These are phyloP conservation scores for Umimayanthus kanabou DNA, from an alignment of 92 coral and sea anemone species.

Conservation along the genomic window DNA sequence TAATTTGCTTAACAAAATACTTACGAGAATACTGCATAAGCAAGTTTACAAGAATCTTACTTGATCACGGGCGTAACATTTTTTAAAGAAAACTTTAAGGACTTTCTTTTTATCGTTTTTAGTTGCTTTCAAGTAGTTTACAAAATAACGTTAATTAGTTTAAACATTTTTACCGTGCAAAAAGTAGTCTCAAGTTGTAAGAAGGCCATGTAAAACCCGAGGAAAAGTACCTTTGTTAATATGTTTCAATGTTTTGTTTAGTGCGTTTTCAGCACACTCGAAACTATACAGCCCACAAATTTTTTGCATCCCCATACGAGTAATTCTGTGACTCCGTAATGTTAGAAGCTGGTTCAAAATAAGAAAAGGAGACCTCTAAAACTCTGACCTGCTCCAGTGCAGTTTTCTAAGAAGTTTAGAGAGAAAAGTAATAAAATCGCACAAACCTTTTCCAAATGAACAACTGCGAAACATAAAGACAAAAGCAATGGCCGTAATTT, in stretches of 20 bases:
- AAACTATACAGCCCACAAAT: neutral
- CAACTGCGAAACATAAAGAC: neutral
- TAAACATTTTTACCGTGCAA: neutral
- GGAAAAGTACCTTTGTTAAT: neutral
- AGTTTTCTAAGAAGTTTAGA: neutral
- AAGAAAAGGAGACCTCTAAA: neutral
- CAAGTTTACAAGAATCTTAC: neutral
- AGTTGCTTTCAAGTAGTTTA: neutral
- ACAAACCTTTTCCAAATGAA: slow-evolving; percentile 40
- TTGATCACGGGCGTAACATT: neutral
- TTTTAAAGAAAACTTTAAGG: neutral
- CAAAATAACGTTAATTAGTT: neutral
- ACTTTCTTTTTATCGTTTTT: neutral
- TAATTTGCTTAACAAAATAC: slow-evolving; percentile 17
- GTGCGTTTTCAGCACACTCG: neutral
- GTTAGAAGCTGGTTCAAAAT: neutral
- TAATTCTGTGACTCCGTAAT: neutral
- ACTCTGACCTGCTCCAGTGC: neutral
- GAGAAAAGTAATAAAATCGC: neutral
- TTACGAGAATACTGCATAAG: neutral
- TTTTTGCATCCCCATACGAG: neutral
- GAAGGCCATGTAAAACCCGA: neutral
- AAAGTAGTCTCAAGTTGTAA: neutral
- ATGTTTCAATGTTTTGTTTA: neutral
- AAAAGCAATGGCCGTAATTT: neutral